phyloP scores from a whole-genome alignment of 2,888 invertebrate genomes.

The Andrena fulva region DNA sequence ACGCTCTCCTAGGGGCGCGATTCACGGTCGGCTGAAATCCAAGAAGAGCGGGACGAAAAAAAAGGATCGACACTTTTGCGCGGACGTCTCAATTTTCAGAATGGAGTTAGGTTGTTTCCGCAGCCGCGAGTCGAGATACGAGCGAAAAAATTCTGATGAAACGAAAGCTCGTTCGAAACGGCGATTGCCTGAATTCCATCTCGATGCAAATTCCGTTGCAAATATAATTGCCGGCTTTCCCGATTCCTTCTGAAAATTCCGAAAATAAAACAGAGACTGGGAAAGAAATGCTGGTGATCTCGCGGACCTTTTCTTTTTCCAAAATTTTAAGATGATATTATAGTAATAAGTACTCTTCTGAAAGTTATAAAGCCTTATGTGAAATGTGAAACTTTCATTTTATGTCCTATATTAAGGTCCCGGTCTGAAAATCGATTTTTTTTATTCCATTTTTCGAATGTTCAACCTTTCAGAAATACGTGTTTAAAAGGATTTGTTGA shows the following conservation, averaged over 20 bases:
- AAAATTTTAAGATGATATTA: no score
- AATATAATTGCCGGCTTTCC: constrained; percentile 26
- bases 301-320: no score
- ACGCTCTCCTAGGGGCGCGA: constrained; percentile 12
- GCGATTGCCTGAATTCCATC: constrained; percentile 15
- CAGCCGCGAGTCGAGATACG: constrained; percentile 9
- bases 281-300: no score
- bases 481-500: no score
- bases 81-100: constrained; percentile 30
- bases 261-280: no score
- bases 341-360: no score
- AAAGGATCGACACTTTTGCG: background rate
- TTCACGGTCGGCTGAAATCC: constrained; percentile 20
- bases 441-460: no score
- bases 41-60: background rate
- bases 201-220: constrained; percentile 26
- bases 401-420: no score
- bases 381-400: no score
- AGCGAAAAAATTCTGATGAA: constrained; percentile 7
- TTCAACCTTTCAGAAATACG: no score
- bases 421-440: no score
- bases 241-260: background rate
- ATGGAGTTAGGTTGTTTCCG: constrained; percentile 20
- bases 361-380: no score
- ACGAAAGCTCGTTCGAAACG: constrained; percentile 14